phyloP scores from a whole-genome alignment of 2,113 vertebrate genomes.

The Mohoua ochrocephala region DNA sequence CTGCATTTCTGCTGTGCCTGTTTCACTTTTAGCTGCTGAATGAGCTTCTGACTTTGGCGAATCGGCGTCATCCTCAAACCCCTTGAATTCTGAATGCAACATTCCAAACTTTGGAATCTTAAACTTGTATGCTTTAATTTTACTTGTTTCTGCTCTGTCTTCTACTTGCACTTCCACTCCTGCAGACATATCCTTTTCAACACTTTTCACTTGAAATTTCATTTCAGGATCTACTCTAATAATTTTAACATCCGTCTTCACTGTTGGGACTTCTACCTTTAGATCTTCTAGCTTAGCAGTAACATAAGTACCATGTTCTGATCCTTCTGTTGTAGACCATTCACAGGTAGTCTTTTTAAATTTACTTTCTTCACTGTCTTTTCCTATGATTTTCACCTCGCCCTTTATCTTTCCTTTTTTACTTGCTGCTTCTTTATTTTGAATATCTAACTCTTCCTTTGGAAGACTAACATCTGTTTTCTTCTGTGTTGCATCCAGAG shows the following conservation, averaged over 20 bases:
- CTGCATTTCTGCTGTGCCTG: background rate
- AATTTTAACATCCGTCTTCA: background rate
- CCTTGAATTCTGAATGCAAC: conserved; percentile 26
- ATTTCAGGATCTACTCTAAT: conserved; percentile 41
- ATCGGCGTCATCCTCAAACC: background rate
- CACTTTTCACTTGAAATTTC: conserved; percentile 27
- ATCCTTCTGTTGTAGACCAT: background rate
- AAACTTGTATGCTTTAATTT: conserved; percentile 44
- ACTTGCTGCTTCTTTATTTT: background rate
- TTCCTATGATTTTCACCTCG: background rate
- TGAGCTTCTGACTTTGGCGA: background rate
- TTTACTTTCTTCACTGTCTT: background rate
- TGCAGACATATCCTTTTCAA: conserved; percentile 30
- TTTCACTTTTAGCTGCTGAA: background rate
- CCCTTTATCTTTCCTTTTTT: background rate
- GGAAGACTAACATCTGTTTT: background rate
- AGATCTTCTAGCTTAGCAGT: conserved; percentile 22
- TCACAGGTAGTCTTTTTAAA: background rate
- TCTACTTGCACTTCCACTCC: conserved; percentile 38
- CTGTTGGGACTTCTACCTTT: background rate
- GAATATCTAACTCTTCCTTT: background rate
- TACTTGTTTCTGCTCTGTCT: conserved; percentile 36
- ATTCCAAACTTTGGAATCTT: conserved; percentile 41
- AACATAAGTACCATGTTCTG: background rate
- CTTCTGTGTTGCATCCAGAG: background rate